These are phyloP conservation scores for Pardalotus punctatus DNA, from an alignment of 2,113 vertebrate species.

Conservation along the genomic window DNA sequence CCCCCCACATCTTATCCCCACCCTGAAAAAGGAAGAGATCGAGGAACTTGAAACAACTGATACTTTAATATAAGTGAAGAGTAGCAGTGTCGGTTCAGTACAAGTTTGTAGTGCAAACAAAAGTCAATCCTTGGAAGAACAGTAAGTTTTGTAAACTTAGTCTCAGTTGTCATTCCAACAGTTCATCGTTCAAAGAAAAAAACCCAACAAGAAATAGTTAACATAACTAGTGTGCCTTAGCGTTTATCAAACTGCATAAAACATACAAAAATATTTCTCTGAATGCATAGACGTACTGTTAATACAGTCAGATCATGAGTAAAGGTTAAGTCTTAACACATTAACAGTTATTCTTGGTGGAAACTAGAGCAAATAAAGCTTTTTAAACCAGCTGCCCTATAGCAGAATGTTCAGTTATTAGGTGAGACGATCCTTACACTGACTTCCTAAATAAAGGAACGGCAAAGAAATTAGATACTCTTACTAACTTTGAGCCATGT, in stretches of 20 bases:
- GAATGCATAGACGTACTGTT: constrained; percentile 47
- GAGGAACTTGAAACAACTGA: neutral
- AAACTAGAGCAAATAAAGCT: neutral
- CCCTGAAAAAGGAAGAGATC: neutral
- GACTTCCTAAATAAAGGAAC: neutral
- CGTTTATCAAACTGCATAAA: constrained; percentile 52
- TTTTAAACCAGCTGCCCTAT: neutral
- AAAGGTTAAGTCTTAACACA: neutral
- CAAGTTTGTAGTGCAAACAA: constrained; percentile 10
- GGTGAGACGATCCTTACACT: neutral
- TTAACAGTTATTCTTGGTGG: neutral
- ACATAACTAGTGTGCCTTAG: neutral
- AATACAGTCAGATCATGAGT: neutral
- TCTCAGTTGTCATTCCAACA: neutral
- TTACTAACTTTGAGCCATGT: neutral
- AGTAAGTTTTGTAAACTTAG: neutral
- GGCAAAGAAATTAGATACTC: neutral
- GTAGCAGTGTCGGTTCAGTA: neutral
- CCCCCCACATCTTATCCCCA: too few relatives aligned
- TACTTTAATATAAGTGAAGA: constrained; percentile 2
- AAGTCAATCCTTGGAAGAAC: neutral
- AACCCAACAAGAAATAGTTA: neutral
- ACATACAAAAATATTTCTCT: constrained; percentile 67
- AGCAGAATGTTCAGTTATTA: neutral
- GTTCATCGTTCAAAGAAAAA: neutral